Percentiles rank a stretch among this genome's conserved stretches.
Evolutionary conservation across 30 jellyfish, hydroid and myxozoan genomes (phyloP).

Genomic region (Turritopsis rubra): DNA sequence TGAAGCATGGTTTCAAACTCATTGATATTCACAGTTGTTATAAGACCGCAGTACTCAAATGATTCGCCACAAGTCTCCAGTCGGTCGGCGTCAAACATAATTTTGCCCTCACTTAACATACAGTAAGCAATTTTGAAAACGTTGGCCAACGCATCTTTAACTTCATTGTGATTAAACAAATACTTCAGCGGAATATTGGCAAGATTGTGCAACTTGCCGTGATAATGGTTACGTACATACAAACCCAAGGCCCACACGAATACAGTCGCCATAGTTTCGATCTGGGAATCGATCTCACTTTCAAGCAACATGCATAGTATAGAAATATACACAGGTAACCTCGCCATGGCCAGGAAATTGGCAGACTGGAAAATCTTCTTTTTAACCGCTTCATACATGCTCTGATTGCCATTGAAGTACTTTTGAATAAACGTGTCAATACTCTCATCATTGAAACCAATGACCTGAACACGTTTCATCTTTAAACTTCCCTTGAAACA

Average conservation of each 20-base stretch:
- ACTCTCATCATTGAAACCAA: neutral
- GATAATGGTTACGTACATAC: neutral
- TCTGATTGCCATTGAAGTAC: neutral
- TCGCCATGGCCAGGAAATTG: neutral
- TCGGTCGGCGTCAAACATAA: neutral
- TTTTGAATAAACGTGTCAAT: neutral
- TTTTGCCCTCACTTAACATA: neutral
- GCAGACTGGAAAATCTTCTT: neutral
- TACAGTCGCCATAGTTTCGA: neutral
- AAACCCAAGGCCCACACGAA: constrained; percentile 7
- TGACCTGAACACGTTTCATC: neutral
- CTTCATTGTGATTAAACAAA: neutral
- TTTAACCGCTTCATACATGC: neutral
- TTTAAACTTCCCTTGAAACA: neutral
- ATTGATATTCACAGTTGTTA: neutral
- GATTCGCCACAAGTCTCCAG: neutral
- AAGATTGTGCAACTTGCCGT: neutral
- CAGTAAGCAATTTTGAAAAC: neutral
- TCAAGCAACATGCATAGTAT: neutral
- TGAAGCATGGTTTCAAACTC: neutral
- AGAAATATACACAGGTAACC: constrained; percentile 11
- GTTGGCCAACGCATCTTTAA: neutral
- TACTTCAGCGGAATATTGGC: neutral
- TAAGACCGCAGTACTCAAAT: neutral
- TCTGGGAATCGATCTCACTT: neutral